Evolutionary conservation across 2,113 vertebrate species (phyloP).

Genomic region (Scomber japonicus): DNA sequence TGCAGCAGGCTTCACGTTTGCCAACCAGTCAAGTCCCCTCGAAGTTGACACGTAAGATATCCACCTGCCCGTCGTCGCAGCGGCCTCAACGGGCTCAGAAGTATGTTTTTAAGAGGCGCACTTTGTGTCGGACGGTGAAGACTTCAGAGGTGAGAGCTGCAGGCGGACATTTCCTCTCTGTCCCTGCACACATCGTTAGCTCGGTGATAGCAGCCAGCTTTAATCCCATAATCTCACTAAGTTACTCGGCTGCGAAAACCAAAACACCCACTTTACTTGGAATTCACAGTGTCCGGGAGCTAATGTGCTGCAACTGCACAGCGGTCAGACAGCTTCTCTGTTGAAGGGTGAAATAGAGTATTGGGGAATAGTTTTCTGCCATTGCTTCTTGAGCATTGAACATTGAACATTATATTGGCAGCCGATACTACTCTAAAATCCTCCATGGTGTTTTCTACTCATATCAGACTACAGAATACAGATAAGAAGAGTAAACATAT

Average conservation of each 20-base stretch:
- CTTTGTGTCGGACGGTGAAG: slow-evolving; percentile 18
- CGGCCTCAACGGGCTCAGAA: slow-evolving; percentile 15
- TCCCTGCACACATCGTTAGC: slow-evolving; percentile 40
- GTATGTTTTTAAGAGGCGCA: slow-evolving; percentile 55
- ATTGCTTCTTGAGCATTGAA: no score
- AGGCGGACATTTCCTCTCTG: slow-evolving; percentile 49
- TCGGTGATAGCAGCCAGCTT: slow-evolving; percentile 58
- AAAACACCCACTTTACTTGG: neutral
- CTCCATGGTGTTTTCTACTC: no score
- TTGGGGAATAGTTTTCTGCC: no score
- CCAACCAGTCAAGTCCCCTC: slow-evolving; percentile 45
- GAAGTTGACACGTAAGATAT: slow-evolving; percentile 63
- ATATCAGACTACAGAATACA: no score
- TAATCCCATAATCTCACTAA: slow-evolving; percentile 81
- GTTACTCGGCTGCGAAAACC: neutral
- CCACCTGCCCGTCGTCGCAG: neutral
- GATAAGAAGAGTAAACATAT: no score
- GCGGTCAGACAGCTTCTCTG: no score
- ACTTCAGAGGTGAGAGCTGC: slow-evolving; percentile 69
- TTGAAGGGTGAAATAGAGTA: no score
- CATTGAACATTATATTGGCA: no score
- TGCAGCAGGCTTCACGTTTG: slow-evolving; percentile 21
- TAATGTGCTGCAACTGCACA: no score
- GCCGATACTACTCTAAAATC: no score
- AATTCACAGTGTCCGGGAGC: neutral